Percentiles rank a stretch among this genome's conserved stretches.
These are phyloP conservation scores for Trinectes maculatus DNA, from an alignment of 2,113 vertebrate species.

Conservation along the genomic window DNA sequence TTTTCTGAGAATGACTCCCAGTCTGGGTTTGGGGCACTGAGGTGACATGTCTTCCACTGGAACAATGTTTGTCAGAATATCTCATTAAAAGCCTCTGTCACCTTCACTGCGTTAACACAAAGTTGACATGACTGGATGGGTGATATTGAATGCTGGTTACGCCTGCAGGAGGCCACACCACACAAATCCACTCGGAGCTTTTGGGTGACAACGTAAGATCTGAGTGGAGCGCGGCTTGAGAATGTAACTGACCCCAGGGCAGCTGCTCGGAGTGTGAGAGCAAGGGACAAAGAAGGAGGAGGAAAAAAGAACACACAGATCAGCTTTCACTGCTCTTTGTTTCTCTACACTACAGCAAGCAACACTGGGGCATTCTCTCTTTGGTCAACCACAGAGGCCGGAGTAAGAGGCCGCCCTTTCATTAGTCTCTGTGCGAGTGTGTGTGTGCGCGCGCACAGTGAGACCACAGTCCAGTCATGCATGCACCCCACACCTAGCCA, in stretches of 20 bases:
- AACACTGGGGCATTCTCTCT: constrained; percentile 46
- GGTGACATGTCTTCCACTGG: constrained; percentile 26
- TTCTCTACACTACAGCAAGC: constrained; percentile 45
- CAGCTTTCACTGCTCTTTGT: constrained; percentile 70
- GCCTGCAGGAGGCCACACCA: constrained; percentile 19
- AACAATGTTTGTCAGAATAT: constrained; percentile 31
- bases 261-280: constrained; percentile 57
- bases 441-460: constrained; percentile 5
- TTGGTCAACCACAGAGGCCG: constrained; percentile 36
- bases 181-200: constrained; percentile 31
- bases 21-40: constrained; percentile 33
- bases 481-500: constrained; percentile 32
- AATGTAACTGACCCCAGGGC: constrained; percentile 52
- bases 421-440: not conserved
- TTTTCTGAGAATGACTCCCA: constrained; percentile 30
- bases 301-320: constrained; percentile 66
- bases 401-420: constrained; percentile 33
- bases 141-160: constrained; percentile 38
- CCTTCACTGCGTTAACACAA: constrained; percentile 17
- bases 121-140: constrained; percentile 34
- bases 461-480: constrained; percentile 20
- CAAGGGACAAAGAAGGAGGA: constrained; percentile 51
- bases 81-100: constrained; percentile 37
- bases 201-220: constrained; percentile 29
- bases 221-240: constrained; percentile 18